These are phyloP conservation scores for Meiosimyza decipiens DNA, from an alignment of 2,888 invertebrate species.

Conservation along the genomic window DNA sequence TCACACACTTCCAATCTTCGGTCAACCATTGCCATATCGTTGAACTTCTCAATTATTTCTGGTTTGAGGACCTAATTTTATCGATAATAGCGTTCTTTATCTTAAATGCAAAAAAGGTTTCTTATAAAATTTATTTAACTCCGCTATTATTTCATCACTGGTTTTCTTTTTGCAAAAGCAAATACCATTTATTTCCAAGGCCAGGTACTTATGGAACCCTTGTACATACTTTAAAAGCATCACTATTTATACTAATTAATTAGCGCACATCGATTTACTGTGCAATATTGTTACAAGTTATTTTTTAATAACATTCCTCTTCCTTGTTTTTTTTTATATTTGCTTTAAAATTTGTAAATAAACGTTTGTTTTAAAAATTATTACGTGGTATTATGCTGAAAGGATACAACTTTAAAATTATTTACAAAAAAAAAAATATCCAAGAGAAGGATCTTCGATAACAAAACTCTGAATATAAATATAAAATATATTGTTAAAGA, in stretches of 20 bases:
- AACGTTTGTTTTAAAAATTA: constrained; percentile 35
- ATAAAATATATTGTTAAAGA: constrained; percentile 14
- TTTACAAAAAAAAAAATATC: neutral
- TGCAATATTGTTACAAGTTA: constrained; percentile 26
- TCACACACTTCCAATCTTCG: too few species aligned
- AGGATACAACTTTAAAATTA: neutral
- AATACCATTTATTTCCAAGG: too few species aligned
- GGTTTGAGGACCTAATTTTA: too few species aligned
- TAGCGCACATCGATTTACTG: constrained; percentile 28
- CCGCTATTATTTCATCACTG: too few species aligned
- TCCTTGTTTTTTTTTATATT: constrained; percentile 12
- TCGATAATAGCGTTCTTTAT: too few species aligned
- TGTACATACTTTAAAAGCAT: neutral
- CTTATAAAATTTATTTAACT: too few species aligned
- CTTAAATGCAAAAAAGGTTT: too few species aligned
- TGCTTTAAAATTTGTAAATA: constrained; percentile 38
- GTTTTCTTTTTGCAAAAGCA: too few species aligned
- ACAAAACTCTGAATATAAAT: neutral
- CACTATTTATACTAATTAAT: constrained; percentile 2
- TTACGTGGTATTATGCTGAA: neutral
- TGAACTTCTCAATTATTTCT: too few species aligned
- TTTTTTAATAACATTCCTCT: constrained; percentile 35
- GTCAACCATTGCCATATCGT: too few species aligned
- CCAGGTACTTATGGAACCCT: too few species aligned
- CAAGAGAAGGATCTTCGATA: neutral